A percentile compares a stretch with the other conserved stretches of the same genome.
Conservation (phyloP, 1,140 invertebrate species). For the Archivesica marissinica region DNA sequence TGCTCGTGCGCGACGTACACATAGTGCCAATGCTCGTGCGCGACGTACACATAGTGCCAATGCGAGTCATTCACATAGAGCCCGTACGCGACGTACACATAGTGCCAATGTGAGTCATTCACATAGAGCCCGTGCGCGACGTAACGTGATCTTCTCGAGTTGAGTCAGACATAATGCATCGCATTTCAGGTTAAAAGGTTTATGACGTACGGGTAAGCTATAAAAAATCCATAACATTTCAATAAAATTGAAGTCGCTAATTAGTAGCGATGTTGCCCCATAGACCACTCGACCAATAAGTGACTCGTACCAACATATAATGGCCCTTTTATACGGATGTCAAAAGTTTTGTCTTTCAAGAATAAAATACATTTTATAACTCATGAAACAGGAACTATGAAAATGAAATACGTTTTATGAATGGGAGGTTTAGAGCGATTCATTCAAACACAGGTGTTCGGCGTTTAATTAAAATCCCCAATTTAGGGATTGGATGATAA, state of each 20-base stretch:
- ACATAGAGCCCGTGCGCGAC: too few species aligned
- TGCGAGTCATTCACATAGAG: too few species aligned
- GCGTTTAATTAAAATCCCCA: slow-evolving; percentile 23
- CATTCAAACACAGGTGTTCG: slow-evolving; percentile 44
- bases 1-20: too few species aligned
- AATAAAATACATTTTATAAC: slow-evolving; percentile 49
- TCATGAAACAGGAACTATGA: slow-evolving; percentile 45
- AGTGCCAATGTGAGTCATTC: too few species aligned
- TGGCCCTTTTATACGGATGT: slow-evolving; percentile 42
- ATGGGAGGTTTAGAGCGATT: slow-evolving; percentile 15
- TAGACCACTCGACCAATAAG: slow-evolving; percentile 9
- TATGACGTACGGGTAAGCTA: slow-evolving; percentile 6
- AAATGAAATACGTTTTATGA: slow-evolving; percentile 52
- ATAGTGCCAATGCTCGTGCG: too few species aligned
- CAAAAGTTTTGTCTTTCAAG: slow-evolving; percentile 54
- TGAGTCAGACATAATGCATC: too few species aligned
- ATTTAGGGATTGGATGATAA: background rate
- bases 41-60: too few species aligned
- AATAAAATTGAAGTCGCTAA: slow-evolving; percentile 25
- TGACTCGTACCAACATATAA: slow-evolving; percentile 26
- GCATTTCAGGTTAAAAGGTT: too few species aligned
- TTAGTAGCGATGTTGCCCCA: background rate
- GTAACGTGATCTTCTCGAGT: too few species aligned
- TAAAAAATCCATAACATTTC: slow-evolving; percentile 35
- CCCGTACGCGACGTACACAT: too few species aligned